Conservation (phyloP, 2,113 vertebrate genomes). For the Pipa parva region DNA sequence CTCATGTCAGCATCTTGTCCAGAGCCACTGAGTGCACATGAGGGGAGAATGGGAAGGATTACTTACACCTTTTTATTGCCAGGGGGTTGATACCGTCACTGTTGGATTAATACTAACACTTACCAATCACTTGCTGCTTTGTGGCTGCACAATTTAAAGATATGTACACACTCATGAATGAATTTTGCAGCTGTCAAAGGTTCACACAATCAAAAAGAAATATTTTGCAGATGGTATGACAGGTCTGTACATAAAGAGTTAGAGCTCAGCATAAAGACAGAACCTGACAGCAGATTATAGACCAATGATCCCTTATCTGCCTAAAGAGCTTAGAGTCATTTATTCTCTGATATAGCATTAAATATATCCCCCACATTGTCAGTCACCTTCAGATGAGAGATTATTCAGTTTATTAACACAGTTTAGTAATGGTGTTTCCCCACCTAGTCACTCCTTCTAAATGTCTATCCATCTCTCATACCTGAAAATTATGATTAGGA, state of each 20-base stretch:
- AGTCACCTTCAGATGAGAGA: background rate
- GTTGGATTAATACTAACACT: slow-evolving; percentile 28
- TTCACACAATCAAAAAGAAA: too few relatives aligned
- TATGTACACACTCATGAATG: background rate
- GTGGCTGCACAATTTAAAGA: background rate
- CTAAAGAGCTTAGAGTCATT: background rate
- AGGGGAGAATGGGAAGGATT: slow-evolving; percentile 45
- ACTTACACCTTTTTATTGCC: slow-evolving; percentile 45
- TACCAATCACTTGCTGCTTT: background rate
- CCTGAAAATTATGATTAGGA: too few relatives aligned
- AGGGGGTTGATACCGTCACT: slow-evolving; percentile 48
- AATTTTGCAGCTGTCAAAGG: background rate
- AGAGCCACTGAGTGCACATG: slow-evolving; percentile 32
- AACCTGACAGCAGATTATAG: background rate
- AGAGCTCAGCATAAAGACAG: background rate
- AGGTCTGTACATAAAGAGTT: background rate
- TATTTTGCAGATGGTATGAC: background rate
- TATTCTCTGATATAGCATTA: background rate
- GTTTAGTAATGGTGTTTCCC: background rate
- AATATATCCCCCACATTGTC: background rate
- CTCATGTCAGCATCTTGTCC: slow-evolving; percentile 30
- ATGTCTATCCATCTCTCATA: background rate
- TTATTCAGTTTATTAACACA: background rate
- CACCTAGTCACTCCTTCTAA: background rate
- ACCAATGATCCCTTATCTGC: background rate